Percentiles rank a stretch among this genome's conserved stretches.
phyloP scores from a whole-genome alignment of 2,113 vertebrate genomes.

The Fukomys damarensis region DNA sequence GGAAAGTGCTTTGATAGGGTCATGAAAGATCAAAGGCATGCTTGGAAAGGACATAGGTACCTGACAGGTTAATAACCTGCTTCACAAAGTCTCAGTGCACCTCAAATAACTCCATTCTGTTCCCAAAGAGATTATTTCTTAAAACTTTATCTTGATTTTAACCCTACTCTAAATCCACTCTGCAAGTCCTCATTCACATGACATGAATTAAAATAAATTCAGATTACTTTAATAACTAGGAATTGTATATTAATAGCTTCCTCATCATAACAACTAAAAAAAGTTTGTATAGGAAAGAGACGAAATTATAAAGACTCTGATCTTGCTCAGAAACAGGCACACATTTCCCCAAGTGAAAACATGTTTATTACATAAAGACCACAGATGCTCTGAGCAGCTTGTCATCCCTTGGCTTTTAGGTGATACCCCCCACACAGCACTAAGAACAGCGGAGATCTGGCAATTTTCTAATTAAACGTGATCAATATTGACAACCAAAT shows the following conservation, averaged over 20 bases:
- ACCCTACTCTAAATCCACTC: neutral
- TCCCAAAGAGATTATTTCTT: constrained; percentile 52
- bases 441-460: constrained; percentile 48
- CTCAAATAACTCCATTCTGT: constrained; percentile 51
- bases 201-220: constrained; percentile 48
- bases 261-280: neutral
- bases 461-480: constrained; percentile 68
- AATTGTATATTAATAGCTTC: constrained; percentile 8
- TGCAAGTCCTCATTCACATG: neutral
- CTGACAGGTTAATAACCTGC: constrained; percentile 64
- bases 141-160: constrained; percentile 46
- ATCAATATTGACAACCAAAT: constrained; percentile 72
- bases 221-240: constrained; percentile 41
- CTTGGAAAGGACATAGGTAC: constrained; percentile 30
- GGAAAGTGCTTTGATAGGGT: constrained; percentile 53
- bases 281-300: neutral
- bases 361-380: constrained; percentile 49
- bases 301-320: neutral
- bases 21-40: constrained; percentile 37
- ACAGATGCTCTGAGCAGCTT: constrained; percentile 52
- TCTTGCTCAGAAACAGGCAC: constrained; percentile 44
- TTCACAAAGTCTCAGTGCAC: constrained; percentile 7
- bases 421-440: constrained; percentile 46
- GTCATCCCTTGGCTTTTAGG: constrained; percentile 36
- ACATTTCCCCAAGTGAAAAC: constrained; percentile 33